A percentile compares a stretch with the other conserved stretches of the same genome.
Evolutionary conservation across 2,888 invertebrate species (phyloP).

Genomic region (Caenorhabditis plicata): DNA sequence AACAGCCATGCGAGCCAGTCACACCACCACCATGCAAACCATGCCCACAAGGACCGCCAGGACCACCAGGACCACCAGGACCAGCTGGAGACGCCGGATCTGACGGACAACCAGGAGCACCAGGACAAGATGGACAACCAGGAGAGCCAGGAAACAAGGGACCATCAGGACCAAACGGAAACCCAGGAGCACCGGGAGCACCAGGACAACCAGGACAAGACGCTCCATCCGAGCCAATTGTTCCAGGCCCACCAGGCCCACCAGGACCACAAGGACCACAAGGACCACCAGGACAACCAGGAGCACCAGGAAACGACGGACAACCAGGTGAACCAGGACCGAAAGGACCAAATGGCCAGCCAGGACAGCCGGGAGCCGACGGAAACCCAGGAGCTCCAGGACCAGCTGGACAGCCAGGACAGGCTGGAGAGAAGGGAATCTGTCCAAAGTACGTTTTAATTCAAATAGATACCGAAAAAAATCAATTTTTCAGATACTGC

Average conservation of each 20-base stretch:
- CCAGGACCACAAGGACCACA: conserved; percentile 36
- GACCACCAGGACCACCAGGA: conserved; percentile 52
- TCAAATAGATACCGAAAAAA: background rate
- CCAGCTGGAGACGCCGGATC: conserved; percentile 42
- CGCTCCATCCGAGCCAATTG: conserved; percentile 35
- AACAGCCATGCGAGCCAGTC: conserved; percentile 54
- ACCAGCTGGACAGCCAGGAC: conserved; percentile 43
- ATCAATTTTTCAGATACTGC: conserved; percentile 1
- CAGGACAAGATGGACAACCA: conserved; percentile 43
- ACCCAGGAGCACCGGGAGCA: conserved; percentile 51
- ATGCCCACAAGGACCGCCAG: conserved; percentile 51
- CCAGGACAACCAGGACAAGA: conserved; percentile 39
- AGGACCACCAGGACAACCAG: conserved; percentile 39
- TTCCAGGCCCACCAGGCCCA: conserved; percentile 41
- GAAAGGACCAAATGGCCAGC: conserved; percentile 42
- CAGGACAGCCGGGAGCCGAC: conserved; percentile 39
- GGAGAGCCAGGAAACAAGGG: conserved; percentile 46
- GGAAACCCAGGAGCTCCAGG: conserved; percentile 45
- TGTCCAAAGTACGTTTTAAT: conserved; percentile 28
- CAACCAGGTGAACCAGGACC: conserved; percentile 40
- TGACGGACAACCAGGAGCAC: conserved; percentile 37
- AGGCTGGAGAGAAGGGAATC: conserved; percentile 42
- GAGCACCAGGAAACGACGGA: conserved; percentile 35
- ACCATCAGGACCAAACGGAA: conserved; percentile 49
- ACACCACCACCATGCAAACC: conserved; percentile 54